phyloP scores from a whole-genome alignment of 2,888 invertebrate species.

The Tuberolachnus salignus region DNA sequence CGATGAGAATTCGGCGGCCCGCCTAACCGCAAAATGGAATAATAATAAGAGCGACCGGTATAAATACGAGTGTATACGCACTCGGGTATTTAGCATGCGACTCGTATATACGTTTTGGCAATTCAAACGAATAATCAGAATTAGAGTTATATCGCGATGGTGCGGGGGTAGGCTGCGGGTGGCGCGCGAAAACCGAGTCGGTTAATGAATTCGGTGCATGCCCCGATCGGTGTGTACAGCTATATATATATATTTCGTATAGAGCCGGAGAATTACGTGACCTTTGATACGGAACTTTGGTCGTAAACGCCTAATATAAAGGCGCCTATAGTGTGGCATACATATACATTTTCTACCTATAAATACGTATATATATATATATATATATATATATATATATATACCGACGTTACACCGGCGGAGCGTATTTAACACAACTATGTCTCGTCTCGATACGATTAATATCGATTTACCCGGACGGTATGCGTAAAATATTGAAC shows the following conservation, averaged over 20 bases:
- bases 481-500: no score
- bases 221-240: slow-evolving; percentile 26
- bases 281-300: slow-evolving; percentile 29
- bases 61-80: background rate
- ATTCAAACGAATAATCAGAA: slow-evolving; percentile 36
- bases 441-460: slow-evolving; percentile 1
- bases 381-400: no score
- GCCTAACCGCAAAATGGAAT: background rate
- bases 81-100: slow-evolving; percentile 48
- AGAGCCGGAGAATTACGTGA: slow-evolving; percentile 37
- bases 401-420: background rate
- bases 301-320: slow-evolving; percentile 23
- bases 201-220: slow-evolving; percentile 49
- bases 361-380: no score
- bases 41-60: slow-evolving; percentile 4
- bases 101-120: slow-evolving; percentile 34
- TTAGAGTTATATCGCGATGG: background rate
- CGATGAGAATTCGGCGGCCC: background rate
- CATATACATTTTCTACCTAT: background rate
- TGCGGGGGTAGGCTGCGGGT: no score
- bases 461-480: slow-evolving; percentile 30
- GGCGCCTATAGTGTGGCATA: background rate
- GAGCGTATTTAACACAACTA: background rate
- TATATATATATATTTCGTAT: no score
- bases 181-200: slow-evolving; percentile 1